Base-by-base conservation (phyloP, 2,797 vertebrate species). In the Clarias fuscus region DNA sequence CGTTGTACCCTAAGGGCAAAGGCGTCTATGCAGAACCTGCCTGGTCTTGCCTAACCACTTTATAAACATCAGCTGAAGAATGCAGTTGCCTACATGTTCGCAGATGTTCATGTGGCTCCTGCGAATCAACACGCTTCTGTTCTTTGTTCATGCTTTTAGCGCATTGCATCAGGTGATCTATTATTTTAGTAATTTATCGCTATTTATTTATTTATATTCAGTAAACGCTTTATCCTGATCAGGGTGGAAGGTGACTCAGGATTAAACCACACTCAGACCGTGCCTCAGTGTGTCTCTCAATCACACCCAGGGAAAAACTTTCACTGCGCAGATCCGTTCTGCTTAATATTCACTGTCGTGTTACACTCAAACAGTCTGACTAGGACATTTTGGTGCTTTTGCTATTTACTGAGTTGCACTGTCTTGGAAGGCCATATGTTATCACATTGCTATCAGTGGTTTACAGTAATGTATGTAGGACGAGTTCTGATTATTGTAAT, bases 281-380 rank as follows among this genome's bases (percentile, higher is more conserved):
- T 33, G 33, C 33, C n/a, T 78, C 76, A 37, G 7, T 78, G 76
- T 61, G 30, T 17, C 30, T 78, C 22, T n/a, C 77, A 79, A 7
- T 79, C 77, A 62, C 58, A 79, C 20, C 58, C 58, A 62, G 33
- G 61, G 30, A 40, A 30, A 78, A 59, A 18, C 53, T 30, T 18
- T 20, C 75, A 78, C 53, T 30, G 27, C 24, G 33, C 58, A 62
- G 77, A 79, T 40, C 59, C 0, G 59, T 62, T 62, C 58, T 79
- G 15, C 33, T 62, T 79, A 79, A 79, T 79, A 61, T 79, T 79
- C 76, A 61, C 76, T 78, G 76, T 78, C 37, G 56, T 61, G 27
- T 78, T 59, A 37, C 56, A 78, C 76, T 78, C 76, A 78, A 37
- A 18, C 76, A 22, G 56, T 33, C 56, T 76, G 48, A 30, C n/a